Evolutionary conservation across 2,113 vertebrate species (phyloP).

Genomic region (Loxodonta africana): DNA sequence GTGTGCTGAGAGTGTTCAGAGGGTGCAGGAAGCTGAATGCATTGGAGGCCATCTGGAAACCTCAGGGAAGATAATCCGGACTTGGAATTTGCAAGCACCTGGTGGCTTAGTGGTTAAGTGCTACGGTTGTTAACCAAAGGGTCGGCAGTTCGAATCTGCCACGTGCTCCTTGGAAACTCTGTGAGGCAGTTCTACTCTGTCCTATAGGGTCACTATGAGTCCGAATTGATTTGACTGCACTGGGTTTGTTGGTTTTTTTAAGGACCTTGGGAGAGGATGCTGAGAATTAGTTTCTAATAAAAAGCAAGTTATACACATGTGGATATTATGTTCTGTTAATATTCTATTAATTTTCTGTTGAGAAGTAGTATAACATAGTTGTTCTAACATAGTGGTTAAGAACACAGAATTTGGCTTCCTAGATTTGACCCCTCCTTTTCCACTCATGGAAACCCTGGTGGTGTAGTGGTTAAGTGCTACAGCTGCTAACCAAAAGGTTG

Average conservation of each 20-base stretch:
- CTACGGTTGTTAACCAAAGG: too few relatives aligned
- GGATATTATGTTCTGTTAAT: background rate
- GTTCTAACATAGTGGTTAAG: background rate
- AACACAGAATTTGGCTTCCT: background rate
- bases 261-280: too few relatives aligned
- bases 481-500: too few relatives aligned
- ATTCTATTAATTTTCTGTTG: slow-evolving; percentile 7
- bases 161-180: too few relatives aligned
- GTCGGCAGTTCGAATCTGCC: too few relatives aligned
- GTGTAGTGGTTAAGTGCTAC: too few relatives aligned
- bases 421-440: background rate
- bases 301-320: background rate
- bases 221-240: too few relatives aligned
- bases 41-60: background rate
- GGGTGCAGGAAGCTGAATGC: background rate
- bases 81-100: too few relatives aligned
- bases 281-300: background rate
- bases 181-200: too few relatives aligned
- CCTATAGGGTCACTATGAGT: too few relatives aligned
- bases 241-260: too few relatives aligned
- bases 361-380: background rate
- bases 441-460: background rate
- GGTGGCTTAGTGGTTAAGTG: too few relatives aligned
- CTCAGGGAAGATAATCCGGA: background rate
- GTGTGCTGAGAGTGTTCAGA: background rate